Conservation (phyloP, 1,140 invertebrate species). For the Drosophila sechellia region DNA sequence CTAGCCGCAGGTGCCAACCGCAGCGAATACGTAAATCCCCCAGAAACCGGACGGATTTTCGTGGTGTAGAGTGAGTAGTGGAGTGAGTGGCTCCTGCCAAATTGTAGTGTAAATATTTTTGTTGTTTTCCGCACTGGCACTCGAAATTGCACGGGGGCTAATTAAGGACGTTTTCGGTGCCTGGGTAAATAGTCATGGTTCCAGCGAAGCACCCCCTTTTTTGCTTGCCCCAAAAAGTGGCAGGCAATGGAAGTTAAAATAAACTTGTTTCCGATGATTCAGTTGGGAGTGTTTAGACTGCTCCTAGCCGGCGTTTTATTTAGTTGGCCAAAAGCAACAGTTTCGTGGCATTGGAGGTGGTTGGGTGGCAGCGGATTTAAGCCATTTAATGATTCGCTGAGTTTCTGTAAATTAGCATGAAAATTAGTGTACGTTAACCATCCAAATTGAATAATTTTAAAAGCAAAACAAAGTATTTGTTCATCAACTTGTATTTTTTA, state of each 20-base stretch:
- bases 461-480: no score
- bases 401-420: not conserved
- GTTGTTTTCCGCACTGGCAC: slow-evolving; percentile 47
- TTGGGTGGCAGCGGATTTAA: not conserved
- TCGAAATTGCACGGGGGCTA: slow-evolving; percentile 48
- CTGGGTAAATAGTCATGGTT: slow-evolving; percentile 27
- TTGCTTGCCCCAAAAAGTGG: not conserved
- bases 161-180: slow-evolving; percentile 46
- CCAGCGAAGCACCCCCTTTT: not conserved
- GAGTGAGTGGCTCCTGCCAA: slow-evolving; percentile 2
- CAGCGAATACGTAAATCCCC: slow-evolving; percentile 24
- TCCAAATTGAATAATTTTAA: no score
- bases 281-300: slow-evolving; percentile 24
- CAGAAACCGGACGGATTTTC: slow-evolving; percentile 47
- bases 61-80: not conserved
- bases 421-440: not conserved
- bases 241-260: slow-evolving; percentile 33
- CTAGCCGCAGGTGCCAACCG: slow-evolving; percentile 48
- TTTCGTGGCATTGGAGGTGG: not conserved
- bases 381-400: slow-evolving; percentile 5
- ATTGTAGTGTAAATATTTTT: slow-evolving; percentile 50
- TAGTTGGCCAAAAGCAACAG: slow-evolving; percentile 30
- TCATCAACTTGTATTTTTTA: no score
- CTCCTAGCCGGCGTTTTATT: slow-evolving; percentile 8
- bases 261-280: slow-evolving; percentile 41